These are phyloP conservation scores for Pseudococcus jackbeardsleyi DNA, from an alignment of 2,888 invertebrate species.

Conservation along the genomic window DNA sequence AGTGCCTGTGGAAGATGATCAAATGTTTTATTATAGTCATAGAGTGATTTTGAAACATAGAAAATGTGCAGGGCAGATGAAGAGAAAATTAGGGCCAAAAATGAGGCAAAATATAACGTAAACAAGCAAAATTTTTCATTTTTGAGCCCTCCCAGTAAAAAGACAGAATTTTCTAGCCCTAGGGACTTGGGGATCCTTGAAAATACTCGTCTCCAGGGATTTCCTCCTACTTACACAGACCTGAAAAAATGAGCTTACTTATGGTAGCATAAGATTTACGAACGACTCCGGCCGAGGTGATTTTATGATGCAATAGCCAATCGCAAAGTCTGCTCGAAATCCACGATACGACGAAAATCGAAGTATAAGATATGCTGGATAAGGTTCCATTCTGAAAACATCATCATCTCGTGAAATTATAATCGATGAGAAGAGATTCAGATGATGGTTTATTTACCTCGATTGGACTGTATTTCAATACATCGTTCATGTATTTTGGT, in stretches of 20 bases:
- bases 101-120: too few species aligned
- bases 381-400: constrained; percentile 74
- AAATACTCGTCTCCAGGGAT: too few species aligned
- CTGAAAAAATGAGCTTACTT: constrained; percentile 69
- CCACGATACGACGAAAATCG: constrained; percentile 79
- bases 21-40: too few species aligned
- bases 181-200: too few species aligned
- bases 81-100: too few species aligned
- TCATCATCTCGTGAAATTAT: neutral
- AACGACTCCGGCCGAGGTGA: constrained; percentile 71
- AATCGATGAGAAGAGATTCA: too few species aligned
- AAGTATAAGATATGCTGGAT: constrained; percentile 77
- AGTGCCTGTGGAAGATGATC: constrained; percentile 66
- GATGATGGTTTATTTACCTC: constrained; percentile 68
- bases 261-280: constrained; percentile 72
- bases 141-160: too few species aligned
- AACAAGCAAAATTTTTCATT: too few species aligned
- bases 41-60: too few species aligned
- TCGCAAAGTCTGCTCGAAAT: constrained; percentile 79
- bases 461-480: constrained; percentile 77
- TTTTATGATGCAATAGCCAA: constrained; percentile 71
- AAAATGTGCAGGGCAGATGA: too few species aligned
- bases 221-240: too few species aligned
- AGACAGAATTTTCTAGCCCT: too few species aligned
- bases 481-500: constrained; percentile 79